phyloP scores from a whole-genome alignment of 2,888 invertebrate genomes.

The Drosophila testacea region DNA sequence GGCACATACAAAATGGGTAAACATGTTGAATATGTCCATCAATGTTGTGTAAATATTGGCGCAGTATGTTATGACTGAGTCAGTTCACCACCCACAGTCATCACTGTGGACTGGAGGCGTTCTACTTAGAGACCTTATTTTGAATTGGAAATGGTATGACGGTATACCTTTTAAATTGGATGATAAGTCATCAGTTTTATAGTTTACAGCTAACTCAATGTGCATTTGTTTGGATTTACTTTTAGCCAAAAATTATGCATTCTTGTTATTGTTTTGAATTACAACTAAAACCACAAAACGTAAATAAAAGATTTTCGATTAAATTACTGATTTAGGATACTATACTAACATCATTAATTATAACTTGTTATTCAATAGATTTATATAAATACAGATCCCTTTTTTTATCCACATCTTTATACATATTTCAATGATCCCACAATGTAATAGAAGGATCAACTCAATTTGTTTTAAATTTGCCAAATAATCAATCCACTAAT shows the following conservation, averaged over 20 bases:
- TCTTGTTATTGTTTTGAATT: slow-evolving; percentile 19
- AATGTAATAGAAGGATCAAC: not conserved
- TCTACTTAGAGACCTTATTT: slow-evolving; percentile 3
- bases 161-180: slow-evolving; percentile 17
- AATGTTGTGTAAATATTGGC: slow-evolving; percentile 76
- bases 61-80: slow-evolving; percentile 45
- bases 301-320: not conserved
- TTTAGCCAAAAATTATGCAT: slow-evolving; percentile 15
- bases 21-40: slow-evolving; percentile 69
- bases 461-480: not conserved
- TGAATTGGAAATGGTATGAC: not conserved
- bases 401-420: no score
- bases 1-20: slow-evolving; percentile 59
- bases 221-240: slow-evolving; percentile 21
- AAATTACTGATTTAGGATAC: no score
- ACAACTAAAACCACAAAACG: slow-evolving; percentile 6
- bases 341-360: no score
- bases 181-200: slow-evolving; percentile 40
- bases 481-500: not conserved
- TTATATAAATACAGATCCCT: no score
- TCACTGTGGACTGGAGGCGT: slow-evolving; percentile 19
- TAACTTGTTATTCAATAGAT: no score
- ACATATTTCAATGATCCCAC: not conserved
- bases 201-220: slow-evolving; percentile 36
- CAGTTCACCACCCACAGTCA: slow-evolving; percentile 51